phyloP scores from a whole-genome alignment of 2,888 invertebrate genomes.

The Harpalus rufipes region DNA sequence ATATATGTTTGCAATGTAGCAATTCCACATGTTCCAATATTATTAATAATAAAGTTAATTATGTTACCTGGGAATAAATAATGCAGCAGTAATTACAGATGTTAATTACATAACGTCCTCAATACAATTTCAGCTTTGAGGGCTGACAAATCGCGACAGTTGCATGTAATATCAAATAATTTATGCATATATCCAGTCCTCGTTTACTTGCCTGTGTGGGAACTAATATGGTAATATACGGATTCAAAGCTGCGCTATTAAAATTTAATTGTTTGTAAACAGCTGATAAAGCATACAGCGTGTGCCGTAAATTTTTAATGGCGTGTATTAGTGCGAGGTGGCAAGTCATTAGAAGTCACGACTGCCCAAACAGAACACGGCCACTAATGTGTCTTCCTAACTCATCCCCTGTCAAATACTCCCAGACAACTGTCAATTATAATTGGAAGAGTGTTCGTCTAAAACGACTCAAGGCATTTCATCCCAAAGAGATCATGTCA shows the following conservation, averaged over 20 bases:
- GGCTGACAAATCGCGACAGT: constrained; percentile 6
- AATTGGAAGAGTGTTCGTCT: no score
- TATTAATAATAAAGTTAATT: constrained; percentile 18
- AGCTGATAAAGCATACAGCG: constrained; percentile 55
- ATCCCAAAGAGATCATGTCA: background rate
- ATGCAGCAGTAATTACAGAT: constrained; percentile 14
- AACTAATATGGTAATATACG: constrained; percentile 55
- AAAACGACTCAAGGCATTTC: background rate
- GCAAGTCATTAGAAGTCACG: constrained; percentile 53
- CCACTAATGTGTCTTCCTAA: constrained; percentile 17
- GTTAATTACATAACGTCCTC: constrained; percentile 14
- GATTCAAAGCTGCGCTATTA: constrained; percentile 49
- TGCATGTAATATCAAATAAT: constrained; percentile 32
- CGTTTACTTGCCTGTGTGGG: background rate
- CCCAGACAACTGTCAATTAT: background rate
- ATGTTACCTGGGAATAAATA: constrained; percentile 14
- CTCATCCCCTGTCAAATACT: background rate
- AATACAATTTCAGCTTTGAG: constrained; percentile 16
- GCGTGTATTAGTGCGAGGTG: constrained; percentile 35
- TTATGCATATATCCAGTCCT: constrained; percentile 14
- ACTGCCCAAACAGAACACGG: constrained; percentile 25
- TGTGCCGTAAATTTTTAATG: constrained; percentile 61
- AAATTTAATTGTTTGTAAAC: constrained; percentile 64
- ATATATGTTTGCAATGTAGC: background rate
- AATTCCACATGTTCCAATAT: background rate